These are phyloP conservation scores for Calameuta pallipes DNA, from an alignment of 2,888 invertebrate species.

Conservation along the genomic window DNA sequence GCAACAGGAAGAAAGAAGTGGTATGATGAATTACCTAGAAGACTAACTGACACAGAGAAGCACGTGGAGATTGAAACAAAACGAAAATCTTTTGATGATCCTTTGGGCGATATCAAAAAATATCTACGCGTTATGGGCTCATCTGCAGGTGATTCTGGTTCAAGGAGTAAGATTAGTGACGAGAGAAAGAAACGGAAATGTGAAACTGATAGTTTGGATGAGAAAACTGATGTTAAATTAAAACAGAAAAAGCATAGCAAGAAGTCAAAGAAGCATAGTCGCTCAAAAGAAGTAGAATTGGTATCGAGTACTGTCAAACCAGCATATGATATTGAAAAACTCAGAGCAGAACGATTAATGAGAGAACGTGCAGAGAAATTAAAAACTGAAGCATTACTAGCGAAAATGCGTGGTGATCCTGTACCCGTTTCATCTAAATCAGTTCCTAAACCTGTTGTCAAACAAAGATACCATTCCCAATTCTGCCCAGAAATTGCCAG, in stretches of 20 bases:
- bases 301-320: conserved; percentile 6
- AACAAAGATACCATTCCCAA: conserved; percentile 93
- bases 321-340: conserved; percentile 70
- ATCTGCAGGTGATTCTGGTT: conserved; percentile 23
- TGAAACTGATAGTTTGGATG: conserved; percentile 38
- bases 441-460: conserved; percentile 62
- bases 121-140: conserved; percentile 62
- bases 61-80: conserved; percentile 75
- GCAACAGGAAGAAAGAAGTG: conserved; percentile 86
- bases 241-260: conserved; percentile 52
- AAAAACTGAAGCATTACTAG: conserved; percentile 78
- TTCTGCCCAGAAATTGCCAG: conserved; percentile 93
- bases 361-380: conserved; percentile 84
- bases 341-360: conserved; percentile 82
- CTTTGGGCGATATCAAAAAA: conserved; percentile 77
- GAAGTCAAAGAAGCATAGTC: conserved; percentile 51
- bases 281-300: conserved; percentile 31
- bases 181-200: conserved; percentile 51
- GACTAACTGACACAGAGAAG: conserved; percentile 67
- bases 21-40: conserved; percentile 83
- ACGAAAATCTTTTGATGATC: conserved; percentile 78
- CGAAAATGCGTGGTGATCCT: conserved; percentile 73
- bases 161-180: conserved; percentile 24
- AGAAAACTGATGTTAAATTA: conserved; percentile 36
- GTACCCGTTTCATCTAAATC: conserved; percentile 49